phyloP scores from a whole-genome alignment of 2,888 invertebrate species.

The Allolobophora icterica region DNA sequence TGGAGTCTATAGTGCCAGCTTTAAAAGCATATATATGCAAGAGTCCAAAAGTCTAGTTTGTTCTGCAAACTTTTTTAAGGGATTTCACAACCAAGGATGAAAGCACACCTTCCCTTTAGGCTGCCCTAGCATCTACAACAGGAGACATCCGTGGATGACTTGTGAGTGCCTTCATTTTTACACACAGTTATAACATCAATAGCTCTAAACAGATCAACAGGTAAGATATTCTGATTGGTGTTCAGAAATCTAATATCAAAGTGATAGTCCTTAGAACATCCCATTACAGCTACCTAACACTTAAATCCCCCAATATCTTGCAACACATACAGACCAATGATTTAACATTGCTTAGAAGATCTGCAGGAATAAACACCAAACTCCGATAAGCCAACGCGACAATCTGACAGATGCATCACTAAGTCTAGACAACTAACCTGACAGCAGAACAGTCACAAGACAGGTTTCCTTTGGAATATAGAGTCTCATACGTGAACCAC shows the following conservation, averaged over 20 bases:
- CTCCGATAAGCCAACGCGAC: not conserved
- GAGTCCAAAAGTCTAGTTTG: not conserved
- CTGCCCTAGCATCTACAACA: not conserved
- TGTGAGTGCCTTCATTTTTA: too few relatives aligned
- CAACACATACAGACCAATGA: not conserved
- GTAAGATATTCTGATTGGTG: too few relatives aligned
- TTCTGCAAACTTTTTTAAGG: not conserved
- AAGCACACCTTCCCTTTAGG: not conserved
- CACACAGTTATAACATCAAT: too few relatives aligned
- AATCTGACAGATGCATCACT: not conserved
- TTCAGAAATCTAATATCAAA: too few relatives aligned
- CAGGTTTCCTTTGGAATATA: conserved; percentile 94
- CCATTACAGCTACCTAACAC: not conserved
- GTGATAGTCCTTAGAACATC: too few relatives aligned
- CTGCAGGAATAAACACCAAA: too few relatives aligned
- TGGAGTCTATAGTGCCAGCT: too few relatives aligned
- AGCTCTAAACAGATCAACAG: too few relatives aligned
- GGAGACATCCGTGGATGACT: too few relatives aligned
- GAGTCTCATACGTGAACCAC: conserved; percentile 89
- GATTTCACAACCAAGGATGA: not conserved
- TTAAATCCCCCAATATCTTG: not conserved
- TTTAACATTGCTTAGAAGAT: too few relatives aligned
- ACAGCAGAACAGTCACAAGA: conserved; percentile 89
- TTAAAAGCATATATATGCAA: not conserved
- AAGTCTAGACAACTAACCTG: conserved; percentile 67